A percentile compares a stretch with the other conserved stretches of the same genome.
phyloP scores from a whole-genome alignment of 2,113 vertebrate species.

The Cathartes aura region DNA sequence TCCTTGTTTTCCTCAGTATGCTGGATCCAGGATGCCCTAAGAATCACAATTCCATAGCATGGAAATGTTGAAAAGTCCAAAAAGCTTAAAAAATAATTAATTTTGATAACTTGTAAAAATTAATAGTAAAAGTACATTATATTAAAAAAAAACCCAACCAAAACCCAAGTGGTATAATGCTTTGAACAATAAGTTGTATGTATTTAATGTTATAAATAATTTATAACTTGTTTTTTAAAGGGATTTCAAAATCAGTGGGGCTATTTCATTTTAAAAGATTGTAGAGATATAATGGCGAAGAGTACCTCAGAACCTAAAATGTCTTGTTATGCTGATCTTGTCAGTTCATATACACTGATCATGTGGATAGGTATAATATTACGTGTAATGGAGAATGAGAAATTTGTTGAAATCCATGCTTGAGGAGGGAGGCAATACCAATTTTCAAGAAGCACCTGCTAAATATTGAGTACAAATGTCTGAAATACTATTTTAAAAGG shows the following conservation, averaged over 20 bases:
- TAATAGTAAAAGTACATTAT: not conserved
- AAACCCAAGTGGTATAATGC: not conserved
- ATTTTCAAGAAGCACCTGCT: not conserved
- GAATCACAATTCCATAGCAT: not conserved
- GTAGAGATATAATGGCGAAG: not conserved
- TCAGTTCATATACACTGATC: conserved; percentile 6
- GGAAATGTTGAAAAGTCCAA: not conserved
- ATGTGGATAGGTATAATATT: conserved; percentile 22
- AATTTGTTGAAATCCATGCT: conserved; percentile 52
- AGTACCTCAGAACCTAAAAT: not conserved
- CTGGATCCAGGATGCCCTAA: not conserved
- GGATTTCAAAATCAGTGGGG: not conserved
- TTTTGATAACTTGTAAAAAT: not conserved
- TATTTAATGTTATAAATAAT: not conserved
- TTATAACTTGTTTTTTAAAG: not conserved
- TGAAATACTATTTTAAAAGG: not conserved
- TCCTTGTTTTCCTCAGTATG: not conserved
- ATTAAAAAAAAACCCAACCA: not conserved
- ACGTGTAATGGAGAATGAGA: conserved; percentile 48
- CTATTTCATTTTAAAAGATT: not conserved
- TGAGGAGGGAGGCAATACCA: not conserved
- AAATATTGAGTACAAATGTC: not conserved
- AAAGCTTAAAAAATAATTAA: not conserved
- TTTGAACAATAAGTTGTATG: not conserved
- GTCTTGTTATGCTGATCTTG: conserved; percentile 21